These are phyloP conservation scores for Heptranchias perlo DNA, from an alignment of 2,113 vertebrate species.

Conservation along the genomic window DNA sequence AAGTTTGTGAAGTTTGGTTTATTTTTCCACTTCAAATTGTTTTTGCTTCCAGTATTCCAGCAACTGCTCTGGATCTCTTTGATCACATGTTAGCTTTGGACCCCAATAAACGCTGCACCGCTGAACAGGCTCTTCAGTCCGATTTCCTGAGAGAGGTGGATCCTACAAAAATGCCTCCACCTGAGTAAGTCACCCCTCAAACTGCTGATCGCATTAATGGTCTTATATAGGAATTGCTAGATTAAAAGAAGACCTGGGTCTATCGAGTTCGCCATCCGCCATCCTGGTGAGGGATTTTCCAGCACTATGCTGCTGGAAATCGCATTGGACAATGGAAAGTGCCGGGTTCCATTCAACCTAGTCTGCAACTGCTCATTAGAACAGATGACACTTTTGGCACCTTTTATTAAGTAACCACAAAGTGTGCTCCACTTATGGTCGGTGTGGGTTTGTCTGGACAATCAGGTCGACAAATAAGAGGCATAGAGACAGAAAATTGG, in stretches of 20 bases:
- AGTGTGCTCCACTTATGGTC: not conserved
- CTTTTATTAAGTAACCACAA: not conserved
- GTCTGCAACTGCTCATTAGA: not conserved
- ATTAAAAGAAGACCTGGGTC: not conserved
- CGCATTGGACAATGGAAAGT: not conserved
- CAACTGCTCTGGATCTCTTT: constrained; percentile 84
- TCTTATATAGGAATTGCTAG: not conserved
- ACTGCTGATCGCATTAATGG: not conserved
- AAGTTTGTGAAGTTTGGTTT: not conserved
- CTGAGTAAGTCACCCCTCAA: constrained; percentile 72
- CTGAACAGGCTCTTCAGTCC: constrained; percentile 86
- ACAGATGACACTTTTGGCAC: not conserved
- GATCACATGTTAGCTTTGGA: constrained; percentile 97
- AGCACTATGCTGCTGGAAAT: not conserved
- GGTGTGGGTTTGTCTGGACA: not conserved
- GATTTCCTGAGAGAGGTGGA: constrained; percentile 93
- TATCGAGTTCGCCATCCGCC: not conserved
- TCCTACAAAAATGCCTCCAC: constrained; percentile 93
- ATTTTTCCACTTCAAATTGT: not conserved
- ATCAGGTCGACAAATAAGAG: not conserved
- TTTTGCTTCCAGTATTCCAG: constrained; percentile 69
- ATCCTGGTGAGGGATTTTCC: not conserved
- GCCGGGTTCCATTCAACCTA: not conserved
- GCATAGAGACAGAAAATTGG: not conserved
- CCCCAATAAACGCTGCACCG: constrained; percentile 90